phyloP scores from a whole-genome alignment of 53 echinoderm and acorn worm species.

The Mesocentrotus franciscanus region DNA sequence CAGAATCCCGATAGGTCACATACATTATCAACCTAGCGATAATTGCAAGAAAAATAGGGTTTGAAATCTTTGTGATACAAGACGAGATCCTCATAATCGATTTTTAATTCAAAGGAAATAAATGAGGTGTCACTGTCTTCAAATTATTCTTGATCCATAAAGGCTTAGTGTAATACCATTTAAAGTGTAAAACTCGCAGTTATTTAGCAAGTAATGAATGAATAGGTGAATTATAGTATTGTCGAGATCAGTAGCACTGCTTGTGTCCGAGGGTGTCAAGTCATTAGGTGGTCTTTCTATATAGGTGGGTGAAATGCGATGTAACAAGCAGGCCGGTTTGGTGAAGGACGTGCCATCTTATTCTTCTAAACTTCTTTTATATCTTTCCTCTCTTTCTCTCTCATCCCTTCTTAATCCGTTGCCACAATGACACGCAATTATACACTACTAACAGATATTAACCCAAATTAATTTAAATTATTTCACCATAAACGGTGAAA shows the following conservation, averaged over 20 bases:
- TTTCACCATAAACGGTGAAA: neutral
- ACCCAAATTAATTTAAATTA: too few relatives aligned
- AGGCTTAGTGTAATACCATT: neutral
- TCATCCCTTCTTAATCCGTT: neutral
- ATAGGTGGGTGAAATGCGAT: neutral
- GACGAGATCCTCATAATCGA: neutral
- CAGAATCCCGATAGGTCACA: conserved; percentile 52
- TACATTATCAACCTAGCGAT: neutral
- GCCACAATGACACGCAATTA: neutral
- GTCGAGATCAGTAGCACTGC: neutral
- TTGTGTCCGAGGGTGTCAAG: neutral
- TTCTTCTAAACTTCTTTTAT: neutral
- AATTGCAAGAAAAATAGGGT: neutral
- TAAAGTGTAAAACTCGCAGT: too few relatives aligned
- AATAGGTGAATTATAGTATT: neutral
- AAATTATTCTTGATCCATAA: neutral
- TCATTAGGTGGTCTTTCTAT: neutral
- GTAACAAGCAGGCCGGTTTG: neutral
- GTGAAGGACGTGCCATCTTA: neutral
- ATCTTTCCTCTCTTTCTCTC: neutral
- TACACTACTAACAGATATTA: neutral
- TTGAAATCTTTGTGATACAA: neutral
- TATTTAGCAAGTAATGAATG: neutral
- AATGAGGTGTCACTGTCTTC: neutral
- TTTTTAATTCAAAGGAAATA: neutral